Evolutionary conservation across 2,113 vertebrate species (phyloP).

Genomic region (Pedionomus torquatus): DNA sequence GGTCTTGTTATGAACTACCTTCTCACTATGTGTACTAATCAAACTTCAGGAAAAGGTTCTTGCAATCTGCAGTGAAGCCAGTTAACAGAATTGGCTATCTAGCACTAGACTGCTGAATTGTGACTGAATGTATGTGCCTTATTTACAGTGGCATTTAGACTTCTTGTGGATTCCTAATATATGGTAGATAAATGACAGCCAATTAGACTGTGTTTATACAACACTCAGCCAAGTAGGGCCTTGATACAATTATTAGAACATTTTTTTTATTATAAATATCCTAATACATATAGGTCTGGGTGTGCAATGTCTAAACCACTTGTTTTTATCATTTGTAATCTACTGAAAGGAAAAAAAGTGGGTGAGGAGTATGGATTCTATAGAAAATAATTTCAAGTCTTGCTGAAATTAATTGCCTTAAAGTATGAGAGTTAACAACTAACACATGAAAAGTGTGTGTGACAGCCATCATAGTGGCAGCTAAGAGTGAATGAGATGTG

Average conservation of each 20-base stretch:
- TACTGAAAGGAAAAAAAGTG: neutral
- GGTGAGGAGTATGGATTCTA: neutral
- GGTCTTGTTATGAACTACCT: neutral
- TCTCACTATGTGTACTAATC: neutral
- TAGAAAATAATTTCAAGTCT: neutral
- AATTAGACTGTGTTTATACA: neutral
- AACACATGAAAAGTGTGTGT: conserved; percentile 35
- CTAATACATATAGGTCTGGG: neutral
- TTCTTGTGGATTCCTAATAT: neutral
- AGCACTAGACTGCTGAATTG: neutral
- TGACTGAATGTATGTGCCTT: neutral
- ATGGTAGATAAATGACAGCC: neutral
- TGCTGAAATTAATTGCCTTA: neutral
- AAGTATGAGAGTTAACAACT: conserved; percentile 6
- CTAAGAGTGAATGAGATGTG: conserved; percentile 3
- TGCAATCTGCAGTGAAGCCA: neutral
- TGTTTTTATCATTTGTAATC: neutral
- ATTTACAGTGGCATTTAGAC: neutral
- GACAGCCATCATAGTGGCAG: neutral
- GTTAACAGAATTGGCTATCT: neutral
- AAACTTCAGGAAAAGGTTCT: neutral
- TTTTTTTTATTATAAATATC: neutral
- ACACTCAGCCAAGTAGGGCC: neutral
- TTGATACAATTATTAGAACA: neutral
- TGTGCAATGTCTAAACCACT: neutral